These are phyloP conservation scores for Lycodopsis pacificus DNA, from an alignment of 2,797 vertebrate species.

Conservation along the genomic window DNA sequence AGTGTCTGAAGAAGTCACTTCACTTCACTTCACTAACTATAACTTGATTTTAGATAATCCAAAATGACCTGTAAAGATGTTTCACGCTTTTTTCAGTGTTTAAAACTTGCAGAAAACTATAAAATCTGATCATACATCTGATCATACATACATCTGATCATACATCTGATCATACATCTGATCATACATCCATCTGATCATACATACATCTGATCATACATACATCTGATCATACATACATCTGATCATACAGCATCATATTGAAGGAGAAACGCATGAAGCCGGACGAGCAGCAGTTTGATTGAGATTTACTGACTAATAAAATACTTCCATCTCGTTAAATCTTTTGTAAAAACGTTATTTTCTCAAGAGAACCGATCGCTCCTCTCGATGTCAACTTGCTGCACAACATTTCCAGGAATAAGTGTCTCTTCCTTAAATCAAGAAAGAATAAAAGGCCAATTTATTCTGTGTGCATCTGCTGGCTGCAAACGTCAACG, in stretches of 20 bases:
- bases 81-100: background rate
- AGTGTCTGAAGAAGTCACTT: no score
- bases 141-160: no score
- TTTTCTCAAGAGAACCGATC: background rate
- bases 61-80: background rate
- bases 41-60: background rate
- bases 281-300: background rate
- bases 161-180: no score
- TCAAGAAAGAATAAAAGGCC: background rate
- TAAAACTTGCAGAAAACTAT: background rate
- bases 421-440: background rate
- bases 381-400: background rate
- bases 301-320: background rate
- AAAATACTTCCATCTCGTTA: background rate
- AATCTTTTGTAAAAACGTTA: background rate
- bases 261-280: background rate
- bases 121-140: no score
- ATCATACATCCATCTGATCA: no score
- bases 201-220: no score
- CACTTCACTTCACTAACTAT: background rate
- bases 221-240: no score
- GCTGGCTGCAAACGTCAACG: no score
- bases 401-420: background rate
- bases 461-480: no score
- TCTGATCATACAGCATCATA: background rate